Base-by-base conservation (phyloP, 1,140 invertebrate genomes). In the Galleria mellonella region DNA sequence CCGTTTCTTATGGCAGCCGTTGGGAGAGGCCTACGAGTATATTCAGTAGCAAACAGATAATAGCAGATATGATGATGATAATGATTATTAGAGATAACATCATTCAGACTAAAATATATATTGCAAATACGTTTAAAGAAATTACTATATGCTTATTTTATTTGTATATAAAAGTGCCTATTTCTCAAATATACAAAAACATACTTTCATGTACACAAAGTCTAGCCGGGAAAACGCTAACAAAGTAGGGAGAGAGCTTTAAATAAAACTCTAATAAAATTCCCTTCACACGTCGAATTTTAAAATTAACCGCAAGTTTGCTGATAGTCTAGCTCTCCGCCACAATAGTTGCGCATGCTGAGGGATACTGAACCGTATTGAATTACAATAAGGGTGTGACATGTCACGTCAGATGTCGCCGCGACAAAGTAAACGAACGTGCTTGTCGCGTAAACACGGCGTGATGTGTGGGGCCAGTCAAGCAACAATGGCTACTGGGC, bases 361-460 rank as follows among this genome's bases (percentile, higher is more conserved):
- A 10, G 32, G 37, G 11, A 67, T 42, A 44, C 29, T 59, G 13
- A 42, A 42, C 54, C 37, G 33, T 68, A 60, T 35, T n/a, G 7
- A 15, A 0, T 32, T 11, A 55, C 31, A 42, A 48, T 61, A 58
- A 38, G 41, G 43, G 23, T 37, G 33, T 23, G 40, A 38, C 35
- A 52, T 46, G 33, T 29, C 36, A 9, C 28, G 28, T 28, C 73
- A 74, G 73, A 79, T 82, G 76, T 79, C 70, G 61, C 59, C 17
- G 62, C 81, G 81, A 84, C 81, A 84, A 77, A 77, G 81, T 84
- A 82, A 73, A 45, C 50, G 73, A 65, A 77, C 81, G 81, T 84
- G 81, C 77, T 55, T 51, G 54, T 58, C 53, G 61, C 55, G 55
- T 81, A 84, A 84, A 84, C 81, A 84, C 48, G 44, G 38, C 47